Evolutionary conservation across 2,797 vertebrate genomes (phyloP), one percentile per base, ranked within the genome.

Genomic region (Macrochelys suwanniensis): DNA sequence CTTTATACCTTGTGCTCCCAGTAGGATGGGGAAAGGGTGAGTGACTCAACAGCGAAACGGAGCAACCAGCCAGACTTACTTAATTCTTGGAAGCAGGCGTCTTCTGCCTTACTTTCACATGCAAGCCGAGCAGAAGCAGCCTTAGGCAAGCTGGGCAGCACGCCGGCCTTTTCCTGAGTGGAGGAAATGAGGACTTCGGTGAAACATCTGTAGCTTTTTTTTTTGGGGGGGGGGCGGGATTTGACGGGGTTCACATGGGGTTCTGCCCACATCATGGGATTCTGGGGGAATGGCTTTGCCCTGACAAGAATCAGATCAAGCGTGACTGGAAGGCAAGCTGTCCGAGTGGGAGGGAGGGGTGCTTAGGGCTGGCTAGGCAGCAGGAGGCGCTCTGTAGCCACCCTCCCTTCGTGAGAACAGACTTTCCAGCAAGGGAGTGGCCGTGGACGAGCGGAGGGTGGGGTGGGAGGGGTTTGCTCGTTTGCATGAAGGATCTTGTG

Each of bases 181-280:
- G 17, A 21, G 65, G 65, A 5, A 31, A 21, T 3, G 21, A 42
- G 37, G 68, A 61, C 28, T 15, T 33, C 12, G 59, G 6, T 17
- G 61, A 45, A 74, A 45, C 71, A 74, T 25, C 37, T 26, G 71
- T 12, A 12, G 11, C 42, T 4, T 11, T 9, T 42, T 4, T n/a
- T n/a, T n/a, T n/a, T n/a, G n/a, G n/a, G n/a, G 4, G 19, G 42
- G 71, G 11, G 2, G 37, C 10, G 2, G 71, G 5, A 7, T 13
- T n/a, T 45, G 68, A 19, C 23, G 68, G 37, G 65, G 68, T 11
- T 74, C 42, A 4, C 71, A 2, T 10, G 15, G 2, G 16, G 33
- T 19, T n/a, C 33, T n/a, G 61, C 33, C 61, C 61, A 17, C 59
- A 7, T 7, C 6, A 6, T 13, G 13, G 6, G 28, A 33, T 15